Conservation (phyloP, 1,140 invertebrate genomes). For the Zeugodacus cucurbitae region DNA sequence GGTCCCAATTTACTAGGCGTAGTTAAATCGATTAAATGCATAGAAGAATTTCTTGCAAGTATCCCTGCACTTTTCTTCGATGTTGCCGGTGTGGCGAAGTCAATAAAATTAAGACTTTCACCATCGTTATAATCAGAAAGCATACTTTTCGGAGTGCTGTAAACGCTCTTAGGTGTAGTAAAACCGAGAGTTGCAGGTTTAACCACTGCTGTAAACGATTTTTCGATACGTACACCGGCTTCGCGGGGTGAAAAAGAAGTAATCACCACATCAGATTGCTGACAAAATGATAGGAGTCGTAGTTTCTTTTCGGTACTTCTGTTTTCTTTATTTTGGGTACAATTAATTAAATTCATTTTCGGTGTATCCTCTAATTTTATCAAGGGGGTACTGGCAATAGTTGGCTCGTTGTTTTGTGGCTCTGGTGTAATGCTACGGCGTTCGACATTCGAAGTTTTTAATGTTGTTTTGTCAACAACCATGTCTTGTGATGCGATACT, state of each 20-base stretch:
- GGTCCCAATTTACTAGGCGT: conserved; percentile 51
- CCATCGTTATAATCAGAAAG: conserved; percentile 52
- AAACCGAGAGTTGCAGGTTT: conserved; percentile 47
- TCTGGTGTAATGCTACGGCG: conserved; percentile 44
- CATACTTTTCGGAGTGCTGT: conserved; percentile 59
- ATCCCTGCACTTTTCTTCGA: conserved; percentile 47
- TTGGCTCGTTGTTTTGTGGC: background rate
- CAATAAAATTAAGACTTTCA: conserved; percentile 51
- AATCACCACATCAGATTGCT: conserved; percentile 56
- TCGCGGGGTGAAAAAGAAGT: conserved; percentile 61
- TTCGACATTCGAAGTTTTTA: background rate
- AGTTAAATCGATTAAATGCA: conserved; percentile 60
- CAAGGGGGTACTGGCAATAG: background rate
- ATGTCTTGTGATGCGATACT: background rate
- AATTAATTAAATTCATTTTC: conserved; percentile 57
- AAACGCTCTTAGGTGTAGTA: conserved; percentile 56
- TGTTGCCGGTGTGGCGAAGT: conserved; percentile 55
- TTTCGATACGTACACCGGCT: conserved; percentile 57
- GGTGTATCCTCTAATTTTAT: conserved; percentile 45
- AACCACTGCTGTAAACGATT: conserved; percentile 54
- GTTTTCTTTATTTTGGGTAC: conserved; percentile 61
- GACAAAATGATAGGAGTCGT: conserved; percentile 47
- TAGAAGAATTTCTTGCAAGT: conserved; percentile 49
- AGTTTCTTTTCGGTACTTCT: conserved; percentile 52
- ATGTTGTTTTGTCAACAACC: background rate